Evolutionary conservation across 35 echinoderm and acorn worm species (phyloP).

Genomic region (Hemicentrotus pulcherrimus): DNA sequence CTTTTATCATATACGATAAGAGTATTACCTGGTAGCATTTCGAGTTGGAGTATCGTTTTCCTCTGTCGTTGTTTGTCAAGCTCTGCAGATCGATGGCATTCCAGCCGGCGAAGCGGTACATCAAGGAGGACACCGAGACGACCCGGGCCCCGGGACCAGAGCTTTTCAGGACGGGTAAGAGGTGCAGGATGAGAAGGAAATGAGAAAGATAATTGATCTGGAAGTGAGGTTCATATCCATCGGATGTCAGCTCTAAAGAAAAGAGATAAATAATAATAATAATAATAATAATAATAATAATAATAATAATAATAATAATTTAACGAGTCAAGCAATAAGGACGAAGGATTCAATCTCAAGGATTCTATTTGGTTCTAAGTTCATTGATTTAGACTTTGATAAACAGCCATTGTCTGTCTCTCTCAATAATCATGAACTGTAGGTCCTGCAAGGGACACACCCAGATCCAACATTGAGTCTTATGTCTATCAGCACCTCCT

Average conservation of each 20-base stretch:
- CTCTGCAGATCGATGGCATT: background rate
- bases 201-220: background rate
- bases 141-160: background rate
- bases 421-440: too few relatives aligned
- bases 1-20: too few relatives aligned
- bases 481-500: too few relatives aligned
- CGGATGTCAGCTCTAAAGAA: background rate
- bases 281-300: too few relatives aligned
- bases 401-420: too few relatives aligned
- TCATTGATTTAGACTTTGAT: too few relatives aligned
- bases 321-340: too few relatives aligned
- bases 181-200: background rate
- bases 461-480: too few relatives aligned
- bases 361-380: too few relatives aligned
- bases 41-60: background rate
- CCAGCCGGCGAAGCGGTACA: background rate
- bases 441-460: too few relatives aligned
- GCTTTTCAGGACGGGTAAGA: background rate
- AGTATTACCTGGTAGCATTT: background rate
- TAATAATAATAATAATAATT: too few relatives aligned
- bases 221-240: background rate
- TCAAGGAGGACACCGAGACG: background rate
- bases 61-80: background rate
- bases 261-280: background rate
- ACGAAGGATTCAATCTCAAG: too few relatives aligned